Base-by-base conservation (phyloP, 2,888 invertebrate genomes). In the Thysanoteuthis rhombus region DNA sequence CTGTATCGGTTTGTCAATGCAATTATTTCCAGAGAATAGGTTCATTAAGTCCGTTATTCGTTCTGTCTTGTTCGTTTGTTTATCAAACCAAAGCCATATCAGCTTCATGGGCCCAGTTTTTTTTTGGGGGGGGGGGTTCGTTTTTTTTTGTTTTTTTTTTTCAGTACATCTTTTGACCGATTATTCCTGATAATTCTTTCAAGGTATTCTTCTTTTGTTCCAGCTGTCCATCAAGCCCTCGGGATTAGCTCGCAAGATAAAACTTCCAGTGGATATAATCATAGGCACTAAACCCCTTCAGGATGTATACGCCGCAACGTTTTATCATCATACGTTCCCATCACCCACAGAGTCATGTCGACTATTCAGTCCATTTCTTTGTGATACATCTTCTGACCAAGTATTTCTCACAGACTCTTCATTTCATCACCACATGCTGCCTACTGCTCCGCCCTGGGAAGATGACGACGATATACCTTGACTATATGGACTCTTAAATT, bases 391-490 rank as follows among this genome's bases (percentile, higher is more conserved):
- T 19, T 95, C 95, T 16, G 96, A 96, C 94, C 95, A 95, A 94
- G 94, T 95, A 92, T 95, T 95, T 93, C 95, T 96, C 93, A 95
- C 96, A 3, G 96, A 96, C 94, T 95, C 96, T 94, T 95, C 95
- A 90, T 95, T 94, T 95, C 94, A 95, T 94, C 95, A 96, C 93
- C 95, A 95, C 90, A 96, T 96, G 96, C 94, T 96, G 93, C 96
- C 96, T 25, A 96, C 96, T 92, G 96, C 96, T 0, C 96, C 96
- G 42, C 96, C 96, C 5, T 96, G 96, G 96, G 96, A 96, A 90
- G 96, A 96, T 92, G 96, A 96, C 93, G 96, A 96, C 93, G 96
- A 96, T 94, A 96, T 96, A 90, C 96, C 96, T 42, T 96, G 96
- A 96, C 94, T 91, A 47, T 40, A 36, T 75, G 89, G 92, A 89